phyloP scores from a whole-genome alignment of 2,888 invertebrate species.

The Tineola bisselliella region DNA sequence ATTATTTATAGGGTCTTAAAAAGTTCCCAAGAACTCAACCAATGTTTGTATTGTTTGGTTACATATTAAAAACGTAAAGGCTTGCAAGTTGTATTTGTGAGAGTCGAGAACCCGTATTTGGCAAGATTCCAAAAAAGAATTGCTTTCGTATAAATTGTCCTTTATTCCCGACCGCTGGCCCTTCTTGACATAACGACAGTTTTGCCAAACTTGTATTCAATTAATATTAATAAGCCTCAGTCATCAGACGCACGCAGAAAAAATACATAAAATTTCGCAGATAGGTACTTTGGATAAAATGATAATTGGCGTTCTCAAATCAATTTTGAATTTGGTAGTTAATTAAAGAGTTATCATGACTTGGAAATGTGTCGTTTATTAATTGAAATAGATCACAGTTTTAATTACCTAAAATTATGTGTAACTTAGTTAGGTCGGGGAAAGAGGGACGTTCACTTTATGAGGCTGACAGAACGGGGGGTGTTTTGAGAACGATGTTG shows the following conservation, averaged over 20 bases:
- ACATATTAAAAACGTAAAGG: not conserved
- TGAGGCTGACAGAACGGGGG: not conserved
- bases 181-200: not conserved
- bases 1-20: not conserved
- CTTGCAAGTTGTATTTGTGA: not conserved
- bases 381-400: not conserved
- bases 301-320: not conserved
- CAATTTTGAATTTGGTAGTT: not conserved
- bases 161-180: not conserved
- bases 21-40: not conserved
- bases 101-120: not conserved
- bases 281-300: not conserved
- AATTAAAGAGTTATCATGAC: not conserved
- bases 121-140: conserved; percentile 11
- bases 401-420: not conserved
- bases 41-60: not conserved
- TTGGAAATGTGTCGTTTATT: not conserved
- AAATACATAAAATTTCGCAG: not conserved
- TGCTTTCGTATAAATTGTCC: conserved; percentile 2
- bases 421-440: not conserved
- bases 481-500: not conserved
- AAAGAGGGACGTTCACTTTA: not conserved
- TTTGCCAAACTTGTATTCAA: not conserved
- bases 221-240: not conserved
- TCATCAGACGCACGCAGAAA: not conserved